Conservation (phyloP, 2,797 vertebrate genomes). For the Enteromius afrohamiltoni region DNA sequence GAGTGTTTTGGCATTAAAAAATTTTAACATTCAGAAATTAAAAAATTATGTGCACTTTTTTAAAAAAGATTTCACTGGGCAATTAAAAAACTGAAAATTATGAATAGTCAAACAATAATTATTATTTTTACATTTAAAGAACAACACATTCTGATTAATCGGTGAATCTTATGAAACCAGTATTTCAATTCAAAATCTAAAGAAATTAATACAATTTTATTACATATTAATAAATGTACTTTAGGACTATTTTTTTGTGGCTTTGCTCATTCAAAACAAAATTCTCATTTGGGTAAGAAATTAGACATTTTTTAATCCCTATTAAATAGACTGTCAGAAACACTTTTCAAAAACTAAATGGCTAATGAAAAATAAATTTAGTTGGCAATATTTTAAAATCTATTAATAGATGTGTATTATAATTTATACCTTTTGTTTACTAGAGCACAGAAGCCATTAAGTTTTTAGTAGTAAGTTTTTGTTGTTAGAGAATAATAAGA, state of each 20-base stretch:
- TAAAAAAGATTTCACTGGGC: not conserved
- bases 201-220: not conserved
- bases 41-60: not conserved
- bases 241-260: not conserved
- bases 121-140: not conserved
- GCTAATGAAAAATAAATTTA: not conserved
- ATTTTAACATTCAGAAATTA: not conserved
- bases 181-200: not conserved
- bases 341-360: not conserved
- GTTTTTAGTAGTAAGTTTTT: not conserved
- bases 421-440: not conserved
- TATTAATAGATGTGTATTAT: not conserved
- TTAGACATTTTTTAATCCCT: not conserved
- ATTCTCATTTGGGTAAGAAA: not conserved
- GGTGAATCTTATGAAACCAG: not conserved
- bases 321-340: not conserved
- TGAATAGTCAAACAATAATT: not conserved
- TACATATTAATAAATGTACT: not conserved
- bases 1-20: constrained; percentile 1
- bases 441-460: not conserved
- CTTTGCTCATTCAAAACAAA: not conserved
- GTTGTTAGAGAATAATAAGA: no score
- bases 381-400: not conserved
- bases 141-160: not conserved
- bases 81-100: not conserved